Evolutionary conservation across 2,888 invertebrate species (phyloP), one percentile per base, ranked within the genome.

Genomic region (Hyles lineata): DNA sequence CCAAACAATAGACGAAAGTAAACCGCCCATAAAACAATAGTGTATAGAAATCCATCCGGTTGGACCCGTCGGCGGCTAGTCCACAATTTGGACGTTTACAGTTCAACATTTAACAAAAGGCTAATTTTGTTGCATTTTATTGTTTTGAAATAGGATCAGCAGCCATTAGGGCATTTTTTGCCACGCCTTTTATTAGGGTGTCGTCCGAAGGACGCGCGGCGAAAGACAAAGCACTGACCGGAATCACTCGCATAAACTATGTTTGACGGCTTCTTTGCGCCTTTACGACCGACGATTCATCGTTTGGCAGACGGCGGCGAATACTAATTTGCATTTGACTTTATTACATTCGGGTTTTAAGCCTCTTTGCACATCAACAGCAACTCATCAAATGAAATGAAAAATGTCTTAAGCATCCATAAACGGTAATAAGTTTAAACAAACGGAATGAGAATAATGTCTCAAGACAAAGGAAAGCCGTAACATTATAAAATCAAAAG

Each of bases 41-140:
- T n/a, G 55, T 80, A 76, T 84, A 85, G 83, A 78, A 76, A 80
- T 76, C 78, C 82, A 82, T 78, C 84, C 83, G 83, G 82, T 81
- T 81, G 74, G 82, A 83, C 83, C 81, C 80, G 84, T 85, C 85
- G 81, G 75, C 80, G 80, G 84, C 81, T 84, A 84, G 83, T 82
- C 85, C 83, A 82, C 83, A 85, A 83, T 86, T 88, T 84, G 85
- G 86, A 89, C 88, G 80, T 91, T 91, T 88, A 90, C 90, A 86
- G 87, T 90, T 90, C 85, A 82, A 83, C 82, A 81, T 89, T 90
- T 89, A 89, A 93, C 93, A 93, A 93, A 90, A 88, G 71, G 90
- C 91, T 93, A 93, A 94, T 93, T 94, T 93, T 94, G 94, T 94
- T 93, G 93, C 93, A 92, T 90, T 94, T 94, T 93, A 93, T 91